Conservation (phyloP, 2,113 vertebrate species). For the Abramis brama region DNA sequence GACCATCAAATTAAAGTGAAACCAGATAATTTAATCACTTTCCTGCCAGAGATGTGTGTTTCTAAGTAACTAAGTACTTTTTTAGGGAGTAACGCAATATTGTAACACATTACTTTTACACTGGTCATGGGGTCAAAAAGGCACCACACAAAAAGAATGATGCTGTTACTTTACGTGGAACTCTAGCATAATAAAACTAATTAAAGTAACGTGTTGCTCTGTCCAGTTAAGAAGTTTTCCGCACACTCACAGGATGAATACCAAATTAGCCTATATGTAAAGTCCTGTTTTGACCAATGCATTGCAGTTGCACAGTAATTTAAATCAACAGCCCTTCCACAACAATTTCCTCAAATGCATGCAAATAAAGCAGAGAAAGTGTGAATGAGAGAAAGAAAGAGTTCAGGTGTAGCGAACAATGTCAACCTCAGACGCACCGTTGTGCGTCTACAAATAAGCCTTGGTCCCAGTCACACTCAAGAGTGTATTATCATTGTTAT, state of each 20-base stretch:
- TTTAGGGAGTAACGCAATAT: too few relatives aligned
- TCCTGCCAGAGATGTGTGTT: too few relatives aligned
- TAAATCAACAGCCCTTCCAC: constrained; percentile 44
- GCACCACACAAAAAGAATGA: not conserved
- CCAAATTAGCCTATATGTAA: constrained; percentile 28
- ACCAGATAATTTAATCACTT: too few relatives aligned
- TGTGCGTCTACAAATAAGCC: constrained; percentile 51
- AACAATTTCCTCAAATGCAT: constrained; percentile 47
- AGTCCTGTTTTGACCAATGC: constrained; percentile 41
- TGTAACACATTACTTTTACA: too few relatives aligned
- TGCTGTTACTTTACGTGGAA: not conserved
- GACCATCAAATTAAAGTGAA: too few relatives aligned
- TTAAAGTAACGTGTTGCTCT: constrained; percentile 4
- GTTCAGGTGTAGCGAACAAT: constrained; percentile 7
- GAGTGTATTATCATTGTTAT: constrained; percentile 58
- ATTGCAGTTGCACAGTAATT: constrained; percentile 43
- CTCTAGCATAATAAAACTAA: not conserved
- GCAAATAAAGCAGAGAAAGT: constrained; percentile 9
- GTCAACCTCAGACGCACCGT: constrained; percentile 51
- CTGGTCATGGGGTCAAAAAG: not conserved
- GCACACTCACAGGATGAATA: constrained; percentile 11
- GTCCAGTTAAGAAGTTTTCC: constrained; percentile 1
- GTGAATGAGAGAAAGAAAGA: constrained; percentile 5
- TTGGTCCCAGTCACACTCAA: constrained; percentile 41
- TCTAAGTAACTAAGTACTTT: too few relatives aligned